Conservation (phyloP, 1,140 invertebrate species). For the Helicoverpa armigera region DNA sequence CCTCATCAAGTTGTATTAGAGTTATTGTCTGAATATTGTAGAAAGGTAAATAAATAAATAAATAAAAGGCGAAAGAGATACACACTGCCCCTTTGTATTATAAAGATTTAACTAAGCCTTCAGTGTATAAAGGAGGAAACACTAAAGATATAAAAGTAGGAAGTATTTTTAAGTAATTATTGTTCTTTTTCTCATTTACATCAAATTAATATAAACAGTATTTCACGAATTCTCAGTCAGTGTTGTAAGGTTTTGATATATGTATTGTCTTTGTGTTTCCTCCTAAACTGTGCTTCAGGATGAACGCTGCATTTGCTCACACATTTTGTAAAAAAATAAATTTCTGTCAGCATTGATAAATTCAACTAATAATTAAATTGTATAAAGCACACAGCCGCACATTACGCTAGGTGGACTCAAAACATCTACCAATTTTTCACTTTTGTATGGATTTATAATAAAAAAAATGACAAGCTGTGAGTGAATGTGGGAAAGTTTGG, state of each 20-base stretch:
- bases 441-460: conserved; percentile 41
- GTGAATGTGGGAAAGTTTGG: not conserved
- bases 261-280: not conserved
- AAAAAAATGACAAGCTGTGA: conserved; percentile 3
- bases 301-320: not conserved
- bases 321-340: not conserved
- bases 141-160: conserved; percentile 29
- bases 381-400: conserved; percentile 8
- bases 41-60: not conserved
- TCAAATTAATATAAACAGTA: too few species aligned
- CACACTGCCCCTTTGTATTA: conserved; percentile 47
- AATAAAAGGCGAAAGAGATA: conserved; percentile 7
- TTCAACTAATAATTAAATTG: not conserved
- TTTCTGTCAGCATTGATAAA: not conserved
- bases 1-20: conserved; percentile 39
- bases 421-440: conserved; percentile 21
- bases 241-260: too few species aligned
- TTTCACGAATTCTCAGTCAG: too few species aligned
- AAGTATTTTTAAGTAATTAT: too few species aligned
- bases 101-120: conserved; percentile 12
- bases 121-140: conserved; percentile 22
- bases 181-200: too few species aligned
- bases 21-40: conserved; percentile 27
- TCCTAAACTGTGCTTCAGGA: not conserved
- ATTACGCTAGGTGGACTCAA: not conserved